phyloP scores from a whole-genome alignment of 2,797 vertebrate species.

The Eurystomus glaucurus region DNA sequence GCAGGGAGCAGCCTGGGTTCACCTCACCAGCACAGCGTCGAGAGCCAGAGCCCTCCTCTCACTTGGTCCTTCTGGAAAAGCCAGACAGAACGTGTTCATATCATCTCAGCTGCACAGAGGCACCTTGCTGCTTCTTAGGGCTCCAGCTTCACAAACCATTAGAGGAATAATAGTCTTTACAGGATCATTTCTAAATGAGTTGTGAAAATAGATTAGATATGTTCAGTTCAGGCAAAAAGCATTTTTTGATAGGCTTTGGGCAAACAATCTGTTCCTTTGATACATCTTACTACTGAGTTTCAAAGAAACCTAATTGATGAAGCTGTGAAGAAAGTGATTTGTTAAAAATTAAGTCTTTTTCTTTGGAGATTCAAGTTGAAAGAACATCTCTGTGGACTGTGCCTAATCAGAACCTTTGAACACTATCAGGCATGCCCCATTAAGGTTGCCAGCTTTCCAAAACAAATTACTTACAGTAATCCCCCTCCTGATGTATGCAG shows the following conservation, averaged over 20 bases:
- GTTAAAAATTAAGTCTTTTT: slow-evolving; percentile 72
- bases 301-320: slow-evolving; percentile 66
- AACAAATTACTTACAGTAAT: slow-evolving; percentile 79
- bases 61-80: not conserved
- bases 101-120: slow-evolving; percentile 32
- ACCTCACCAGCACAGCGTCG: accelerated
- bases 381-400: slow-evolving; percentile 66
- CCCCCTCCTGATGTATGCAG: slow-evolving; percentile 52
- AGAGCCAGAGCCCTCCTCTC: not conserved
- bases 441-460: slow-evolving; percentile 76
- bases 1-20: slow-evolving; percentile 1
- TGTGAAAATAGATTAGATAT: slow-evolving; percentile 61
- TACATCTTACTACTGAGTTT: slow-evolving; percentile 57
- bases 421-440: slow-evolving; percentile 73
- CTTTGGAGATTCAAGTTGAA: slow-evolving; percentile 71
- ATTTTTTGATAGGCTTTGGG: slow-evolving; percentile 50
- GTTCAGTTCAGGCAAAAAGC: slow-evolving; percentile 24
- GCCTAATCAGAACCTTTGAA: slow-evolving; percentile 81
- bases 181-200: slow-evolving; percentile 58
- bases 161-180: slow-evolving; percentile 30
- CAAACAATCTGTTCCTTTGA: slow-evolving; percentile 68
- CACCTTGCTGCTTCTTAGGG: slow-evolving; percentile 22
- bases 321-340: slow-evolving; percentile 64
- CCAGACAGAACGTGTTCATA: not conserved
- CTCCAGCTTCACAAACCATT: slow-evolving; percentile 9